Base-by-base conservation (phyloP, 2,888 invertebrate species). In the Caenorhabditis sinica region DNA sequence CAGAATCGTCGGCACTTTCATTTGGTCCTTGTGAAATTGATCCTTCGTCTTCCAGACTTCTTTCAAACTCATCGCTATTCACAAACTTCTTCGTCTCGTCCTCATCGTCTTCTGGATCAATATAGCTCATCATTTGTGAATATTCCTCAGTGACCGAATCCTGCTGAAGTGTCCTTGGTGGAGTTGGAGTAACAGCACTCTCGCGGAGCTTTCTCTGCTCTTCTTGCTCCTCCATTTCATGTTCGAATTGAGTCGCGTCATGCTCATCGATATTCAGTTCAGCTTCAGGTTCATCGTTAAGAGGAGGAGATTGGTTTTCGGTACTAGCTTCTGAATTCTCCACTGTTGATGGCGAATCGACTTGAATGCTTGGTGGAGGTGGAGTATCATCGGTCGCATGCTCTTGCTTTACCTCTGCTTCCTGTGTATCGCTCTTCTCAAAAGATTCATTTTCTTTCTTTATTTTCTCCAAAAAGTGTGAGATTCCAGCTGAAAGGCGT, bases 21-120 rank as follows among this genome's bases (percentile, higher is more conserved):
- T 69, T n/a, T 1, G 5, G 9, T 3, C 17, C 56, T 13, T 8
- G 25, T 30, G 69, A 20, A 4, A 30, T 23, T 8, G n/a, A n/a
- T n/a, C 49, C 36, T 17, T 82, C 74, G 13, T 74, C 74, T 36
- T 82, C 81, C 6, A 68, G 23, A 43, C 40, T 65, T 25, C 66
- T 43, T 20, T 82, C 82, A 23, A 76, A 75, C 23, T 82, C 75
- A 25, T 82, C 76, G 17, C 49, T 60, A 17, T 36, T 58, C 0
- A 23, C n/a, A 23, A 82, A 82, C 58, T 61, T 63, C 28, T 76
- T 83, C 17, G 60, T 83, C 40, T 83, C 83, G 33, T 83, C 83
- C n/a, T 60, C 63, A 36, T 77, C 82, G 5, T 76, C 82, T n/a
- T 75, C 74, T 8, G 61, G 61, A 63, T 61, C 75, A 9, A 69